Evolutionary conservation across 2,888 invertebrate genomes (phyloP), one percentile per base, ranked within the genome.

Genomic region (Steinernema hermaphroditum): DNA sequence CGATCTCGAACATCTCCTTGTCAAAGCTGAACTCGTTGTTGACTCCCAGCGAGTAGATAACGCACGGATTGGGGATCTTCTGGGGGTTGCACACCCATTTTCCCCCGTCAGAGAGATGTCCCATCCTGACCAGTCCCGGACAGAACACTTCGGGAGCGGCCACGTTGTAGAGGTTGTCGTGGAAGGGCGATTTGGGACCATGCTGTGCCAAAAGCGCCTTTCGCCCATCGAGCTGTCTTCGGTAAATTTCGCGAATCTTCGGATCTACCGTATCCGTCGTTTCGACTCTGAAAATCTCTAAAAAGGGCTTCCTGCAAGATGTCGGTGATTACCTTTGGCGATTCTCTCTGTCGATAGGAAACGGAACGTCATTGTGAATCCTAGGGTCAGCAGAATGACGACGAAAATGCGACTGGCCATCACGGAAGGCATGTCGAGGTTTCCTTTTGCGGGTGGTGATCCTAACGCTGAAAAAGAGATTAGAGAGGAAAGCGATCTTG

Each of bases 51-150:
- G 54, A 50, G 50, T 72, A 72, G 68, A 72, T 24, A 14, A 68
- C 72, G 34, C 72, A 72, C 16, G 49, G 46, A 14, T 68, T 41
- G 8, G 27, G 50, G 6, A 68, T 32, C 29, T 14, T 49, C 8
- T 68, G 50, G 0, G 72, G 72, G 9, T 41, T 57, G 68, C 72
- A 72, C 19, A 72, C 46, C 72, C 72, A 72, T 43, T 72, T 72
- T 16, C 72, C 72, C 1, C 72, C 72, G 24, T 72, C 72, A 0
- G 68, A 24, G 19, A 72, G 1, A n/a, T 44, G 9, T 0, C 72
- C 72, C n/a, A 72, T 27, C 0, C 72, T 27, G 27, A 68, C 37
- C 22, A 72, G 50, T 27, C 68, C 68, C n/a, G 72, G 50, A 14
- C 72, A 72, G n/a, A 72, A 43, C 32, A 49, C 72, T 68, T 72